These are phyloP conservation scores for Sesia bembeciformis DNA, from an alignment of 2,888 invertebrate genomes.

Conservation along the genomic window DNA sequence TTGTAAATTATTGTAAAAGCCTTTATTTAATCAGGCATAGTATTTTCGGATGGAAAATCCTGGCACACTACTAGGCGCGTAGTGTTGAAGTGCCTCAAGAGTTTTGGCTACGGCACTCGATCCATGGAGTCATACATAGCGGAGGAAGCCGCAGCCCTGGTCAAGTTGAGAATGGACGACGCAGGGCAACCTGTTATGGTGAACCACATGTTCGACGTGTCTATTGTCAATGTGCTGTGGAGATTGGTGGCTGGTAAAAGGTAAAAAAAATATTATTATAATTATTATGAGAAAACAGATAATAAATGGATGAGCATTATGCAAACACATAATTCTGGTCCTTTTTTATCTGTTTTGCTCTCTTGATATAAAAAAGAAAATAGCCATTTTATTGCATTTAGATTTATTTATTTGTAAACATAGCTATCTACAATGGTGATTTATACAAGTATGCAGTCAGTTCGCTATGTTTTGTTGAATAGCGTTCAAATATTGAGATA, in stretches of 20 bases:
- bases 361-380: too few species aligned
- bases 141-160: conserved; percentile 75
- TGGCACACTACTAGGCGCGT: conserved; percentile 80
- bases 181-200: conserved; percentile 55
- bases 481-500: too few species aligned
- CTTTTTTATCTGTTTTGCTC: too few species aligned
- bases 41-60: conserved; percentile 79
- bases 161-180: conserved; percentile 51
- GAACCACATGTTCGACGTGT: conserved; percentile 76
- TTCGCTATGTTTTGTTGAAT: too few species aligned
- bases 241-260: conserved; percentile 79
- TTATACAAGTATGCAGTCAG: too few species aligned
- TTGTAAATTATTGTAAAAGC: too few species aligned
- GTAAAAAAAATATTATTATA: conserved; percentile 18
- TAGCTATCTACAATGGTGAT: too few species aligned
- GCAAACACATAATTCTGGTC: too few species aligned
- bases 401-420: too few species aligned
- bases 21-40: conserved; percentile 63
- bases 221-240: conserved; percentile 82
- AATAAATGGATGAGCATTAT: too few species aligned
- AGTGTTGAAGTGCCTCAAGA: conserved; percentile 76
- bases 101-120: conserved; percentile 77
- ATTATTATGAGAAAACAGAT: too few species aligned
- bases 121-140: conserved; percentile 76
- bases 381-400: too few species aligned